Conservation (phyloP, 2,113 vertebrate species). For the Vulpes vulpes region DNA sequence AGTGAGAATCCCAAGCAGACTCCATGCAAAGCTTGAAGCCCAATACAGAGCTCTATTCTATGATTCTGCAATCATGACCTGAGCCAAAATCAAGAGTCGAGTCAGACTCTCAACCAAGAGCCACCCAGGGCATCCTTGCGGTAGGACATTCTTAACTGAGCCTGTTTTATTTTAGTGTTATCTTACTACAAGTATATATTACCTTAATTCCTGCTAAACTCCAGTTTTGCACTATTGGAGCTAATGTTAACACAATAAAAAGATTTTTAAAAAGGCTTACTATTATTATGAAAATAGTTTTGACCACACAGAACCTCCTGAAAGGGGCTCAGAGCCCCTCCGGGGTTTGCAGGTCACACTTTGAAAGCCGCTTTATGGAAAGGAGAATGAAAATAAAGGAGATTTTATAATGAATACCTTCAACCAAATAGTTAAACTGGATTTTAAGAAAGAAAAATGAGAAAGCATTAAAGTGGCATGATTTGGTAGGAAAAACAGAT, state of each 20-base stretch:
- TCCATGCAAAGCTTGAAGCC: too few relatives aligned
- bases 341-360: not conserved
- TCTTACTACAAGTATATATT: not conserved
- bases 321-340: not conserved
- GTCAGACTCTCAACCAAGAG: too few relatives aligned
- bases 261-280: not conserved
- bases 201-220: not conserved
- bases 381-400: not conserved
- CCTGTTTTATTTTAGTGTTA: not conserved
- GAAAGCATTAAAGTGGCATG: not conserved
- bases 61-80: too few relatives aligned
- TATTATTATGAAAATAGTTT: not conserved
- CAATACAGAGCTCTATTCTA: too few relatives aligned
- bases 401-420: not conserved
- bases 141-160: not conserved
- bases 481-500: slow-evolving; percentile 12
- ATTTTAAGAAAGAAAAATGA: not conserved
- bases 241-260: not conserved
- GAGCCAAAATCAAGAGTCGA: too few relatives aligned
- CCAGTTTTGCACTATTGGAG: not conserved
- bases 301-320: not conserved
- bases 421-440: not conserved
- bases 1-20: too few relatives aligned
- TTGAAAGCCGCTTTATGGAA: not conserved
- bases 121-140: too few relatives aligned